Percentiles rank a stretch among this genome's conserved stretches.
phyloP scores from a whole-genome alignment of 2,113 vertebrate species.

The Synodontis membranacea region DNA sequence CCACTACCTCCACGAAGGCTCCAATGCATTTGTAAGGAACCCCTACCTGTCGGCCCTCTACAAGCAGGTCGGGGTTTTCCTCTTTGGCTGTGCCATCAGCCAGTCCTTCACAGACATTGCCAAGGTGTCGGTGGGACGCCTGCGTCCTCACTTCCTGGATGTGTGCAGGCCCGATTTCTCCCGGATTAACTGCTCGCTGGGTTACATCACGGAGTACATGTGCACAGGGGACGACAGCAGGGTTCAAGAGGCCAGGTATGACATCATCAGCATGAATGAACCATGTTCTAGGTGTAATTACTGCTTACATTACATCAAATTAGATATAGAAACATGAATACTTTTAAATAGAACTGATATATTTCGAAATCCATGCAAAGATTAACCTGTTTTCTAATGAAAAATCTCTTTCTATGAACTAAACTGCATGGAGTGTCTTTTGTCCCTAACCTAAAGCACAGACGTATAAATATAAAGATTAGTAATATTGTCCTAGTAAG shows the following conservation, averaged over 20 bases:
- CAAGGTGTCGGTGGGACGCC: slow-evolving; percentile 89
- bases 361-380: not conserved
- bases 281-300: not conserved
- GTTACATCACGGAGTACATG: slow-evolving; percentile 78
- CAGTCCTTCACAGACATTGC: slow-evolving; percentile 90
- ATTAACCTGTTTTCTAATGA: not conserved
- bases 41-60: slow-evolving; percentile 88
- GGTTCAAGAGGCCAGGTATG: slow-evolving; percentile 87
- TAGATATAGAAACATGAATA: not conserved
- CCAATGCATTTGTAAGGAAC: slow-evolving; percentile 82
- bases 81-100: slow-evolving; percentile 82
- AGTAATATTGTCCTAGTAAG: not conserved
- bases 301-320: not conserved
- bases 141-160: slow-evolving; percentile 88
- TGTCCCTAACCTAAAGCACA: not conserved
- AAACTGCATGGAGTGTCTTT: not conserved
- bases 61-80: slow-evolving; percentile 83
- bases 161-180: slow-evolving; percentile 81
- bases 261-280: not conserved
- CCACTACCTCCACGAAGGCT: slow-evolving; percentile 76
- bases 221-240: slow-evolving; percentile 78
- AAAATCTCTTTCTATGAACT: not conserved
- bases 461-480: not conserved
- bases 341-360: not conserved
- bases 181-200: slow-evolving; percentile 82